Conservation (phyloP, 2,113 vertebrate species). For the Phaetusa simplex region DNA sequence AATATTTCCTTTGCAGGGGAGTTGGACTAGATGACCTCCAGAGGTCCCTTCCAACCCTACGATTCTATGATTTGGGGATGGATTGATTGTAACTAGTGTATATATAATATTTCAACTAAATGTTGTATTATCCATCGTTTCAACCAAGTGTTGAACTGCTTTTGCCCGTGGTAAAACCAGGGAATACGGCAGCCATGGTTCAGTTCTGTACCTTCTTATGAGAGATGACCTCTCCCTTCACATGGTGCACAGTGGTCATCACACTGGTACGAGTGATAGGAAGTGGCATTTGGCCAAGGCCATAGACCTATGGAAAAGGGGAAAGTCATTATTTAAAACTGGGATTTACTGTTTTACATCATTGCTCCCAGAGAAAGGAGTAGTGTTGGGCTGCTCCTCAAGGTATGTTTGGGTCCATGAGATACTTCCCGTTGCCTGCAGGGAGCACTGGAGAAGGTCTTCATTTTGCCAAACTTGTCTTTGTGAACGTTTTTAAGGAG, state of each 20-base stretch:
- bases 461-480: not conserved
- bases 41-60: too few species aligned
- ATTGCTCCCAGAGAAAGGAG: not conserved
- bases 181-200: not conserved
- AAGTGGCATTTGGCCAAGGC: not conserved
- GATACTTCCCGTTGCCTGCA: not conserved
- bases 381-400: not conserved
- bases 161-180: not conserved
- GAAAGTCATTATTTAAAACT: not conserved
- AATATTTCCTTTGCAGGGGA: too few species aligned
- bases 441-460: not conserved
- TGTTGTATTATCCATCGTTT: not conserved
- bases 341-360: not conserved
- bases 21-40: too few species aligned
- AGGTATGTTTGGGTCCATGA: not conserved
- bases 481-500: not conserved
- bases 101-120: not conserved
- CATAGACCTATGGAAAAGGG: not conserved
- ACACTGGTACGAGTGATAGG: not conserved
- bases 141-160: not conserved
- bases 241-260: not conserved
- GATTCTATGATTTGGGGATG: not conserved
- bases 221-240: not conserved
- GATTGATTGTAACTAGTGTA: not conserved
- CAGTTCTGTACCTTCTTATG: not conserved